A percentile compares a stretch with the other conserved stretches of the same genome.
Conservation (phyloP, 2,797 vertebrate genomes). For the Odontamblyopus lacepedii region DNA sequence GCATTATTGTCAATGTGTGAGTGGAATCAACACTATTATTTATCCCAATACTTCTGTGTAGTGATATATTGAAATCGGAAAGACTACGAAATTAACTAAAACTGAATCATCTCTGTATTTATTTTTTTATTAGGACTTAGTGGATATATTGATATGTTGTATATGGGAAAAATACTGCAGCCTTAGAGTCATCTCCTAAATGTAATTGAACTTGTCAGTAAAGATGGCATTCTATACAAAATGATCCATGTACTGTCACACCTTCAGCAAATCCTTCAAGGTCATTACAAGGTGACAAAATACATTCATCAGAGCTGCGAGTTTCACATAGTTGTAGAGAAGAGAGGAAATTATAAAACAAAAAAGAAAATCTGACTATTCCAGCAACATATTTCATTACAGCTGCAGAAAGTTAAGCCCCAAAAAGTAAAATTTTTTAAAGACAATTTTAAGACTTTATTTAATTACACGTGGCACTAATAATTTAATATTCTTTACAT, state of each 20-base stretch:
- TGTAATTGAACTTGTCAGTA: background rate
- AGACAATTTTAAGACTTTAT: background rate
- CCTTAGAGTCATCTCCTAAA: background rate
- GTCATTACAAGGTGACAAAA: conserved; percentile 39
- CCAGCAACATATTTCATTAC: background rate
- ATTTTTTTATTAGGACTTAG: no score
- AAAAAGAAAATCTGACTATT: background rate
- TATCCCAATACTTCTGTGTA: no score
- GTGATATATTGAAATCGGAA: background rate
- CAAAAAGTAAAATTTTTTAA: background rate
- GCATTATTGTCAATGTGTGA: no score
- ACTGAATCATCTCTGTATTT: background rate
- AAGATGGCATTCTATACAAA: background rate
- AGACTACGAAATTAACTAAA: background rate
- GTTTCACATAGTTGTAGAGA: background rate
- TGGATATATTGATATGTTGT: background rate
- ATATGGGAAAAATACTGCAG: background rate
- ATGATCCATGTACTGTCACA: background rate
- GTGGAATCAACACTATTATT: no score
- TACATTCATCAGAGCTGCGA: conserved; percentile 6
- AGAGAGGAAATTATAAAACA: conserved; percentile 5
- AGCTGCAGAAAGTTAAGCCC: background rate
- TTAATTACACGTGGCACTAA: background rate
- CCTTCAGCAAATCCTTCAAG: conserved; percentile 28
- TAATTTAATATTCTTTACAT: background rate